A percentile compares a stretch with the other conserved stretches of the same genome.
Evolutionary conservation across 2,888 invertebrate species (phyloP).

Genomic region (Synanthedon myopaeformis): DNA sequence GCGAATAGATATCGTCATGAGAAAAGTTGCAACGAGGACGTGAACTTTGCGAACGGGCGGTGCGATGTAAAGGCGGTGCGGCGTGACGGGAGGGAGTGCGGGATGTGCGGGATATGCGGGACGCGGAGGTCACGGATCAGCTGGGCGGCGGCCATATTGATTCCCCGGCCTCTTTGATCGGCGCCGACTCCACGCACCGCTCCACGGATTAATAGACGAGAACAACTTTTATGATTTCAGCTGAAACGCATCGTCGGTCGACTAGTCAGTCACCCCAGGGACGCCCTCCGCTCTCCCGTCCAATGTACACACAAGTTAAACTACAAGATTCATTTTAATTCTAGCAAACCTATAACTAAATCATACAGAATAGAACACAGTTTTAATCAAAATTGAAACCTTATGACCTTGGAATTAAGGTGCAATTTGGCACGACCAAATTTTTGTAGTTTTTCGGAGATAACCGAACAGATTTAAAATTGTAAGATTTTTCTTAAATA

Average conservation of each 20-base stretch:
- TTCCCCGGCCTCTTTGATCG: slow-evolving; percentile 68
- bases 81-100: slow-evolving; percentile 3
- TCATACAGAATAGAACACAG: too few species aligned
- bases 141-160: slow-evolving; percentile 70
- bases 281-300: background rate
- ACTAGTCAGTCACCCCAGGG: background rate
- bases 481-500: too few species aligned
- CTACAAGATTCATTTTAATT: too few species aligned
- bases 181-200: slow-evolving; percentile 39
- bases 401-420: too few species aligned
- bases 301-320: background rate
- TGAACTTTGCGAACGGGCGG: slow-evolving; percentile 42
- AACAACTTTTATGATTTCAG: slow-evolving; percentile 70
- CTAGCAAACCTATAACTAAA: too few species aligned
- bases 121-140: slow-evolving; percentile 65
- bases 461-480: too few species aligned
- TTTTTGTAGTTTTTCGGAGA: too few species aligned
- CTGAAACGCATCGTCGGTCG: slow-evolving; percentile 39
- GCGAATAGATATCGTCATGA: slow-evolving; percentile 3
- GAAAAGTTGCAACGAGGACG: slow-evolving; percentile 26
- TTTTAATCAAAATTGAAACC: too few species aligned
- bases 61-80: slow-evolving; percentile 10
- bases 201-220: slow-evolving; percentile 61
- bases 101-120: slow-evolving; percentile 4
- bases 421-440: too few species aligned